These are phyloP conservation scores for Chelonus formosanus DNA, from an alignment of 2,888 invertebrate species.

Conservation along the genomic window DNA sequence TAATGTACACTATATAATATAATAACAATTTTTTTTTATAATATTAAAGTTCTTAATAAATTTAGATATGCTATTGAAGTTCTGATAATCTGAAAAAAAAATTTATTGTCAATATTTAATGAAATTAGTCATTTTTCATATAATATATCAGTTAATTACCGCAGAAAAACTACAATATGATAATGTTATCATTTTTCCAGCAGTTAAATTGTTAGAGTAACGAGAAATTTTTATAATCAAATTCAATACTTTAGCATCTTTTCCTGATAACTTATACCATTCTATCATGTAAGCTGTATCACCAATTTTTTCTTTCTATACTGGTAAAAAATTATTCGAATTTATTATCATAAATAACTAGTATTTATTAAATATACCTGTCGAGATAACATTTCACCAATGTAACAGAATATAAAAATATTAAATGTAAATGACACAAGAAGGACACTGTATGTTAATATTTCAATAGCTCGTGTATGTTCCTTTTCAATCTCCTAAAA, in stretches of 20 bases:
- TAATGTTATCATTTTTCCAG: conserved; percentile 52
- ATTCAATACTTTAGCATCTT: conserved; percentile 45
- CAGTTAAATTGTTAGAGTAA: conserved; percentile 49
- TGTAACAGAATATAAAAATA: conserved; percentile 55
- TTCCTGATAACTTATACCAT: conserved; percentile 50
- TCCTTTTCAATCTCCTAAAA: no score
- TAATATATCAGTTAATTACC: no score
- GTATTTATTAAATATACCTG: conserved; percentile 41
- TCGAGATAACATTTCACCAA: conserved; percentile 51
- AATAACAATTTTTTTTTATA: no score
- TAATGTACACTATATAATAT: no score
- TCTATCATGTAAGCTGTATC: conserved; percentile 50
- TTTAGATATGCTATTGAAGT: conserved; percentile 20
- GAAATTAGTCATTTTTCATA: no score
- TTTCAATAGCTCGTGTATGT: conserved; percentile 38
- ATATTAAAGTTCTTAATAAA: neutral
- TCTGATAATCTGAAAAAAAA: conserved; percentile 9
- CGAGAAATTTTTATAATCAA: conserved; percentile 48
- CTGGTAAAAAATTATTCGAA: no score
- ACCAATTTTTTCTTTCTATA: conserved; percentile 42
- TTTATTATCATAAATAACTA: neutral
- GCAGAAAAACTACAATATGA: conserved; percentile 47
- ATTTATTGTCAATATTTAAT: no score
- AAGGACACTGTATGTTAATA: conserved; percentile 48
- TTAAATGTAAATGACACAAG: conserved; percentile 53